These are phyloP conservation scores for Cotesia typhae DNA, from an alignment of 1,140 invertebrate genomes.

Conservation along the genomic window DNA sequence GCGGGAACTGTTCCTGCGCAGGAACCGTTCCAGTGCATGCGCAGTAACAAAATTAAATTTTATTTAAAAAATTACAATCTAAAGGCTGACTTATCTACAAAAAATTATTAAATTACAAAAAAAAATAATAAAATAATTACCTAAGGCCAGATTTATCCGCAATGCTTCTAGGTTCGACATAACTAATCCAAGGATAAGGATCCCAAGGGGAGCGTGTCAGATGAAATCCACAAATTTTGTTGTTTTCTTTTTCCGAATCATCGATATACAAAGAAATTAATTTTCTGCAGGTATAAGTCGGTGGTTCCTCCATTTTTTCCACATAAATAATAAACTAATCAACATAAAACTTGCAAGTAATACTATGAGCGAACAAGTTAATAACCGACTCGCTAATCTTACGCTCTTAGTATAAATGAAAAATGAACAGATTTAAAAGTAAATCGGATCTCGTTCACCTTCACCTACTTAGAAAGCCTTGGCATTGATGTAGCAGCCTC, in stretches of 20 bases:
- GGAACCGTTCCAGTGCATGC: too few relatives aligned
- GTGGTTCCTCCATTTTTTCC: slow-evolving; percentile 24
- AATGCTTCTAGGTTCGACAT: slow-evolving; percentile 54
- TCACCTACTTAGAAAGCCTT: slow-evolving; percentile 55
- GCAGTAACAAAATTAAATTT: too few relatives aligned
- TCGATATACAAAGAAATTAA: slow-evolving; percentile 26
- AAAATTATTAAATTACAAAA: neutral
- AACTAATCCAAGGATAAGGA: slow-evolving; percentile 75
- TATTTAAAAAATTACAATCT: neutral
- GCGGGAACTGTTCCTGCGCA: too few relatives aligned
- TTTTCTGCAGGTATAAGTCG: slow-evolving; percentile 19
- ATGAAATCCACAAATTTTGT: slow-evolving; percentile 70
- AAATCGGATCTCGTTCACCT: slow-evolving; percentile 51
- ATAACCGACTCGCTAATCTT: neutral
- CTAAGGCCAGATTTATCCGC: slow-evolving; percentile 55
- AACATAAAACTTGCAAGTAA: too few relatives aligned
- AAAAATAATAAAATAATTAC: slow-evolving; percentile 40
- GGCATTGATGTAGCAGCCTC: slow-evolving; percentile 49
- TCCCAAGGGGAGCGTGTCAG: slow-evolving; percentile 75
- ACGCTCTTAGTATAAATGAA: slow-evolving; percentile 3
- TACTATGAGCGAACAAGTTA: too few relatives aligned
- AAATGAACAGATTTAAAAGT: slow-evolving; percentile 1
- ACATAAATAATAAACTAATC: slow-evolving; percentile 20
- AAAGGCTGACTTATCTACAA: neutral
- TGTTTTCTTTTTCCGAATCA: slow-evolving; percentile 24